Evolutionary conservation across 1,140 invertebrate genomes (phyloP).

Genomic region (Saccostrea cuccullata): DNA sequence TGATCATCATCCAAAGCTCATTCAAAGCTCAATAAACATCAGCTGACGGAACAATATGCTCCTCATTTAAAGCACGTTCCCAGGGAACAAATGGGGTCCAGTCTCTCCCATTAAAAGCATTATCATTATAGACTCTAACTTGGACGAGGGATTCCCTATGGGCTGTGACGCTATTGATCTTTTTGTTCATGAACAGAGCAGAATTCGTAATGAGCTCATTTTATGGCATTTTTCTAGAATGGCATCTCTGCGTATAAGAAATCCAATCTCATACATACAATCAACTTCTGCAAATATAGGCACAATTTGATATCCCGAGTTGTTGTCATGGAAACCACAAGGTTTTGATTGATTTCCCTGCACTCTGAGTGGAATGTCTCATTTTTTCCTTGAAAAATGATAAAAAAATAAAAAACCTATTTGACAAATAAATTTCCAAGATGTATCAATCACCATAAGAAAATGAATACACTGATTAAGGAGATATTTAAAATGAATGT

Average conservation of each 20-base stretch:
- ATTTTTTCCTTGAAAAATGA: neutral
- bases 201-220: slow-evolving; percentile 19
- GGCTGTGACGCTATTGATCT: neutral
- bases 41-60: neutral
- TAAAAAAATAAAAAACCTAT: neutral
- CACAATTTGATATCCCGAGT: neutral
- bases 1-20: neutral
- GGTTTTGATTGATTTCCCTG: neutral
- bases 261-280: slow-evolving; percentile 11
- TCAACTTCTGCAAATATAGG: neutral
- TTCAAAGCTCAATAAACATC: neutral
- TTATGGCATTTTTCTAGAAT: neutral
- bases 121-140: neutral
- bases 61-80: neutral
- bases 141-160: neutral
- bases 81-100: neutral
- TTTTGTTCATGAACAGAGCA: neutral
- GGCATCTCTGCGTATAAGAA: neutral
- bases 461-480: too few species aligned
- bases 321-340: slow-evolving; percentile 1
- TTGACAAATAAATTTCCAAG: neutral
- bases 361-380: neutral
- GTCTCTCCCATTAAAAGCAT: neutral
- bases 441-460: neutral
- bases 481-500: too few species aligned